Evolutionary conservation across 2,113 vertebrate species (phyloP), one percentile per base, ranked within the genome.

Genomic region (Cairina moschata): DNA sequence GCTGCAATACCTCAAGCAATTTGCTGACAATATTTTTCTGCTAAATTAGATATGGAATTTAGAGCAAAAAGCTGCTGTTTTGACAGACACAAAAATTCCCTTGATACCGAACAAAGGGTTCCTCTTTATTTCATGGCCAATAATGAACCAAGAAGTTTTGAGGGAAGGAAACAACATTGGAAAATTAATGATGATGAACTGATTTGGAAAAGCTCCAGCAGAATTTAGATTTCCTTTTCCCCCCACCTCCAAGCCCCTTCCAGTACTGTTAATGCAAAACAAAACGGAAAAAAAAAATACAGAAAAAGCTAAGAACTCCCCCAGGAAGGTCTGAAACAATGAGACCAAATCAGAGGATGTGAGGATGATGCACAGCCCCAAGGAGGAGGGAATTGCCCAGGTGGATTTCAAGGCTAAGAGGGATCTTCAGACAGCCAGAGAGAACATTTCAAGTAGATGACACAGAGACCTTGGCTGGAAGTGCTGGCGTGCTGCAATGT

Each of bases 1-100:
- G 56, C 95, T 93, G 93, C 93, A 95, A 91, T 89, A 95, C 93
- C 91, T 93, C 90, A n/a, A 93, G 93, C 93, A 91, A 91, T 97
- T 97, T 96, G 94, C 90, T 96, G 95, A 97, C 92, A 93, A 69
- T 84, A 89, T 92, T 93, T 81, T 96, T 96, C 85, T 92, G 75
- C 94, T 79, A 91, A 95, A 96, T 95, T 91, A 94, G 88, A 75
- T 94, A 81, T 13, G 72, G 94, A 95, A 88, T 96, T 90, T 84
- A 58, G 87, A 93, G 93, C 91, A 97, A 95, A 94, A 86, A 94
- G 73, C 84, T 91, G 92, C 90, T 92, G 93, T 58, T 69, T 86
- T 90, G 91, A 96, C 88, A 95, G 86, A 60, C 92, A 86, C 22
- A 40, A 89, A 52, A 66, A 91, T 95, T 94, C 94, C 78, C 96